Evolutionary conservation across 2,113 vertebrate genomes (phyloP).

Genomic region (Seriola dumerili): DNA sequence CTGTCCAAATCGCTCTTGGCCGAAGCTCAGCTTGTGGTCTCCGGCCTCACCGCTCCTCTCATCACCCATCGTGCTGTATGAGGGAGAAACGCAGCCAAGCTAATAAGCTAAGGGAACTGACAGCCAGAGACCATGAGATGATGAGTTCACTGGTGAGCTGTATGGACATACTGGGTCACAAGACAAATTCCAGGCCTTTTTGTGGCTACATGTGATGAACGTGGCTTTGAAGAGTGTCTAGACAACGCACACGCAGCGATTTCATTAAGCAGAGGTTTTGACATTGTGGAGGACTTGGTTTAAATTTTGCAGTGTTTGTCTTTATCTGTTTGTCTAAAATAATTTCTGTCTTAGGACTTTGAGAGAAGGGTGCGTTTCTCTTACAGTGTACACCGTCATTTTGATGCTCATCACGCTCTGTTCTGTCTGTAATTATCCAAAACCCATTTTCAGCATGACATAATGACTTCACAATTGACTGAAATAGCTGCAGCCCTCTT

Average conservation of each 20-base stretch:
- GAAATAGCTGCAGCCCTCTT: constrained; percentile 50
- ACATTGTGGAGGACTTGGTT: neutral
- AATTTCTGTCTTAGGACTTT: constrained; percentile 7
- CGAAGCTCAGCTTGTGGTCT: constrained; percentile 56
- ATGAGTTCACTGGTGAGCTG: constrained; percentile 56
- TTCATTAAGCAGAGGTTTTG: constrained; percentile 3
- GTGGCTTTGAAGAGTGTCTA: constrained; percentile 34
- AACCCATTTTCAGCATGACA: constrained; percentile 44
- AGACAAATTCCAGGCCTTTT: constrained; percentile 63
- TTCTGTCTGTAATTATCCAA: constrained; percentile 47
- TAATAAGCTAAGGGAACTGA: constrained; percentile 57
- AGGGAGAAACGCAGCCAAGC: constrained; percentile 51
- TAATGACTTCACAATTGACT: constrained; percentile 35
- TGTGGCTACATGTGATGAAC: constrained; percentile 54
- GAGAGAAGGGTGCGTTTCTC: neutral
- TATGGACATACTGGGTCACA: constrained; percentile 51
- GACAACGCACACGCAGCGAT: neutral
- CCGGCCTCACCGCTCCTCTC: constrained; percentile 50
- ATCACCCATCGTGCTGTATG: constrained; percentile 48
- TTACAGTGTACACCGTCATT: neutral
- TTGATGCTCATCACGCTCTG: constrained; percentile 27
- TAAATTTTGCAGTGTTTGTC: neutral
- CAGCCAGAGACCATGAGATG: constrained; percentile 59
- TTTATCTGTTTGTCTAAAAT: neutral
- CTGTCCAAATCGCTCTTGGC: constrained; percentile 45